A percentile compares a stretch with the other conserved stretches of the same genome.
Evolutionary conservation across 2,888 invertebrate genomes (phyloP).

Genomic region (Patella caerulea): DNA sequence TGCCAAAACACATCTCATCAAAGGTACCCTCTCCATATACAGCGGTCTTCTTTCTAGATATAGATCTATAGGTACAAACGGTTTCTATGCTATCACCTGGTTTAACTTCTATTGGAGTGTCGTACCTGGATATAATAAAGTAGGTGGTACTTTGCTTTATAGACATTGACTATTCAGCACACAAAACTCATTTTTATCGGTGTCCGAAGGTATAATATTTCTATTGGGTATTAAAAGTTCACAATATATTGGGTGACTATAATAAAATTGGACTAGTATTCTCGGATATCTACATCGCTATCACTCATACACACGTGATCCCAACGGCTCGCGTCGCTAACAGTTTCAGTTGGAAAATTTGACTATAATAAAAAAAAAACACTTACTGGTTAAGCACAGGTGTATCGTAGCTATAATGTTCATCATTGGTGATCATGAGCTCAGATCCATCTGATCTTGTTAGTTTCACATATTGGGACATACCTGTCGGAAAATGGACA

Average conservation of each 20-base stretch:
- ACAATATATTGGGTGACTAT: no score
- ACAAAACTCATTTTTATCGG: no score
- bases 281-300: no score
- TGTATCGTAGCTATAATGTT: conserved; percentile 23
- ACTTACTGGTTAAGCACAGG: conserved; percentile 18
- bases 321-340: no score
- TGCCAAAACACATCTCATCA: conserved; percentile 22
- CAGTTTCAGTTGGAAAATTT: no score
- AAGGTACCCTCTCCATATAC: conserved; percentile 1
- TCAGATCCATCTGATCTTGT: conserved; percentile 7
- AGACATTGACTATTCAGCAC: no score
- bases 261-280: no score
- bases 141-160: background rate
- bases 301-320: no score
- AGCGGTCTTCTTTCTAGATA: background rate
- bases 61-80: background rate
- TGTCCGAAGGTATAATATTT: no score
- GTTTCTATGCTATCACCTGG: conserved; percentile 1
- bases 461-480: conserved; percentile 14
- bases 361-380: no score
- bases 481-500: background rate
- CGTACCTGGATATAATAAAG: background rate
- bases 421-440: conserved; percentile 12
- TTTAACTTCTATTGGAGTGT: background rate
- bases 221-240: no score